These are phyloP conservation scores for Stichodactyla helianthus DNA, from an alignment of 64 coral and sea anemone species.

Conservation along the genomic window DNA sequence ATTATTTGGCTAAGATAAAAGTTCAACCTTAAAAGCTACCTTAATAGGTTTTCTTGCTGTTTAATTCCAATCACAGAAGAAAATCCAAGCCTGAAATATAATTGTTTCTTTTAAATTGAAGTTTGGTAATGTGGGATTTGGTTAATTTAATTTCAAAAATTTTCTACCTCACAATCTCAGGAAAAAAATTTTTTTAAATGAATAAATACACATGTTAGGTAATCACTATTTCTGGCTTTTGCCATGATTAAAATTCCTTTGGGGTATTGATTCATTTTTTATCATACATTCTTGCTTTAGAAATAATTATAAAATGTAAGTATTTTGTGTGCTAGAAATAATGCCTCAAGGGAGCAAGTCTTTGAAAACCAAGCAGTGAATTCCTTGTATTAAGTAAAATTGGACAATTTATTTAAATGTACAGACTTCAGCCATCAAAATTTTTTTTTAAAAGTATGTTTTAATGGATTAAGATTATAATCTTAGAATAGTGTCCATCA, in stretches of 20 bases:
- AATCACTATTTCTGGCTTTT: too few species aligned
- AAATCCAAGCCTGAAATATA: not conserved
- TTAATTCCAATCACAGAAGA: not conserved
- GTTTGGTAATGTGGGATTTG: not conserved
- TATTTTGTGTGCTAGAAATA: too few species aligned
- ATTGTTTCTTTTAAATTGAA: not conserved
- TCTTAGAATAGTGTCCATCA: not conserved
- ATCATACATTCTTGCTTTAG: too few species aligned
- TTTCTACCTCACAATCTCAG: not conserved
- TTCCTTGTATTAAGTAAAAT: too few species aligned
- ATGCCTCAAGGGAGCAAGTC: too few species aligned
- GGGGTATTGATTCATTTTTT: too few species aligned
- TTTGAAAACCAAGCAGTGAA: too few species aligned
- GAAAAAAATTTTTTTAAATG: not conserved
- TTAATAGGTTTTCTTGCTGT: not conserved
- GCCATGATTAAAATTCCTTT: too few species aligned
- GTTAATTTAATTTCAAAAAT: not conserved
- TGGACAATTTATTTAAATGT: too few species aligned
- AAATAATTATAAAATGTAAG: too few species aligned
- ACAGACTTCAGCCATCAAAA: not conserved
- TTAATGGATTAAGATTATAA: slow-evolving; percentile 10
- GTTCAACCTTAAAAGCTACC: not conserved
- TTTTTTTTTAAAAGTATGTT: not conserved
- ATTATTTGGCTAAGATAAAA: not conserved
- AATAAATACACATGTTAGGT: not conserved